Conservation (phyloP, 2,888 invertebrate species). For the Epinotia brunnichana region DNA sequence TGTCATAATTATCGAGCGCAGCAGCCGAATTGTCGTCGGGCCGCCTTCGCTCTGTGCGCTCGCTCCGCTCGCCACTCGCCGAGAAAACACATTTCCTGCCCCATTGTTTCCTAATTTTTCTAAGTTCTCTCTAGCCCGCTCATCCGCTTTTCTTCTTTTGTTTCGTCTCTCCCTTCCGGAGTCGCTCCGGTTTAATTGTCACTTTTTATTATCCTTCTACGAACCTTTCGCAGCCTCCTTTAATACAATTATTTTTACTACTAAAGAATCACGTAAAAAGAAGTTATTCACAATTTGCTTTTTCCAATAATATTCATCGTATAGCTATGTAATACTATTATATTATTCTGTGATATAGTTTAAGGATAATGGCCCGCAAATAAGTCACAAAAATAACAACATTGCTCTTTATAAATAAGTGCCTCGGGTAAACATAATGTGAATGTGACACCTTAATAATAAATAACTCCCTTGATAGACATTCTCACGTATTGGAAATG, state of each 20-base stretch:
- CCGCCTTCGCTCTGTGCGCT: constrained; percentile 44
- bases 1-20: not conserved
- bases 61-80: constrained; percentile 54
- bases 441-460: not conserved
- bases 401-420: not conserved
- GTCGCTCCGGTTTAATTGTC: constrained; percentile 74
- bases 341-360: too few species aligned
- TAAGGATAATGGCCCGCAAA: too few species aligned
- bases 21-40: not conserved
- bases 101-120: constrained; percentile 77
- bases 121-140: constrained; percentile 67
- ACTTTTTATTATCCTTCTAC: constrained; percentile 69
- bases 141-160: constrained; percentile 65
- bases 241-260: constrained; percentile 40
- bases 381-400: not conserved
- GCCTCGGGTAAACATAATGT: not conserved
- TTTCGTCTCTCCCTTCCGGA: constrained; percentile 70
- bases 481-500: constrained; percentile 3
- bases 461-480: constrained; percentile 10
- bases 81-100: constrained; percentile 74
- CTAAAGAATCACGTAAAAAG: constrained; percentile 12
- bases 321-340: not conserved
- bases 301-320: constrained; percentile 8
- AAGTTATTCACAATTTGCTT: not conserved
- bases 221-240: constrained; percentile 50